Percentiles rank a stretch among this genome's conserved stretches.
phyloP scores from a whole-genome alignment of 2,888 invertebrate genomes.

The Melikaiella ostensackeni region DNA sequence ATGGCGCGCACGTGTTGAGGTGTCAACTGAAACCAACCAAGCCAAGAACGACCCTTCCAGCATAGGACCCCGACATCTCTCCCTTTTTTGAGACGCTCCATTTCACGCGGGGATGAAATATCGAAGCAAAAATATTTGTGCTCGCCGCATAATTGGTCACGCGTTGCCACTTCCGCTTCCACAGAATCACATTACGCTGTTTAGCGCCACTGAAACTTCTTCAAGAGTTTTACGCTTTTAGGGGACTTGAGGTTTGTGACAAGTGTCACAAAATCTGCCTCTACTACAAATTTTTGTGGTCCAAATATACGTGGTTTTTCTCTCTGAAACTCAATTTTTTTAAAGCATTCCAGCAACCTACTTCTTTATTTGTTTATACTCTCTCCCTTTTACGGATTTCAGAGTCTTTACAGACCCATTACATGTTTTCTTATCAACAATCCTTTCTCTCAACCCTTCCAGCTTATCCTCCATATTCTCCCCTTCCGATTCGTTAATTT shows the following conservation, averaged over 20 bases:
- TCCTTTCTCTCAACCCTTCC: too few species aligned
- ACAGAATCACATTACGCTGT: constrained; percentile 15
- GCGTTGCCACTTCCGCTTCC: constrained; percentile 35
- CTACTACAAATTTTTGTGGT: not conserved
- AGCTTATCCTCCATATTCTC: too few species aligned
- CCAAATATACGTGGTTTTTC: not conserved
- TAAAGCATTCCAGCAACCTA: not conserved
- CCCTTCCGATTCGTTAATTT: too few species aligned
- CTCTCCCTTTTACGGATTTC: too few species aligned
- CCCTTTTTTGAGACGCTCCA: constrained; percentile 41
- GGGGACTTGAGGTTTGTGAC: not conserved
- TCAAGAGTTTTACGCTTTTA: not conserved
- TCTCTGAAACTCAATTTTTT: not conserved
- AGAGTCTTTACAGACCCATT: too few species aligned
- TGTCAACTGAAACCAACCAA: constrained; percentile 66
- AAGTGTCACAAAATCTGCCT: constrained; percentile 10
- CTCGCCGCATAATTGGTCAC: constrained; percentile 39
- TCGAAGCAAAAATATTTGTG: constrained; percentile 40
- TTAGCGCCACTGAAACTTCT: constrained; percentile 17
- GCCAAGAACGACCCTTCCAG: constrained; percentile 43
- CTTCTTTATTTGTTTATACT: too few species aligned
- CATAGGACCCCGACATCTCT: constrained; percentile 19
- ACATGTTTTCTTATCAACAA: too few species aligned
- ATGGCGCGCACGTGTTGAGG: constrained; percentile 76
- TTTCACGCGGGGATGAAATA: constrained; percentile 48